Percentiles rank a stretch among this genome's conserved stretches.
These are phyloP conservation scores for Heteropelma amictum DNA, from an alignment of 2,888 invertebrate genomes.

Conservation along the genomic window DNA sequence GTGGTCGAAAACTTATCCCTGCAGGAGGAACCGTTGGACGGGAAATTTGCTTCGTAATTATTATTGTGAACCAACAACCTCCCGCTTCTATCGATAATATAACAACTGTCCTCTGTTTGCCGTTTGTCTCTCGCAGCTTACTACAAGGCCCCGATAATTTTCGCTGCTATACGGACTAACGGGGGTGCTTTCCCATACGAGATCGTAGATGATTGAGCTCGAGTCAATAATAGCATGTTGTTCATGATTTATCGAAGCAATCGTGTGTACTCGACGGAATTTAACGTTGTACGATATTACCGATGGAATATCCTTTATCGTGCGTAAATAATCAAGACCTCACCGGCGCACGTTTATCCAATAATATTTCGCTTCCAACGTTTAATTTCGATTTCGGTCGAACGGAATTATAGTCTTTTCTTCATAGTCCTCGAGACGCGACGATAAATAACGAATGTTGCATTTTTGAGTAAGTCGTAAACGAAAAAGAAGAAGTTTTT, in stretches of 20 bases:
- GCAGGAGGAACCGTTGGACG: conserved; percentile 43
- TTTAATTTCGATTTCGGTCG: too few relatives aligned
- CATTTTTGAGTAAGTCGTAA: too few relatives aligned
- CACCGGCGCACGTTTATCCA: too few relatives aligned
- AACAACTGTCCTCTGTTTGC: conserved; percentile 23
- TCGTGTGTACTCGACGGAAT: neutral
- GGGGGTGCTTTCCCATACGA: neutral
- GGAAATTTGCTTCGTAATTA: conserved; percentile 45
- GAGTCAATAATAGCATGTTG: neutral
- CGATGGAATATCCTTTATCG: neutral
- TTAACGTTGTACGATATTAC: neutral
- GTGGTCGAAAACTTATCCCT: conserved; percentile 51
- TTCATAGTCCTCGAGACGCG: too few relatives aligned
- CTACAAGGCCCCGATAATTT: conserved; percentile 23
- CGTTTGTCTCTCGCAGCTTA: neutral
- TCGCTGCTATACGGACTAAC: neutral
- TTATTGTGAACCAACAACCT: neutral
- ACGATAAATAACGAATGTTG: too few relatives aligned
- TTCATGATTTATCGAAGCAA: conserved; percentile 1
- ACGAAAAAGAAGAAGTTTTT: too few relatives aligned
- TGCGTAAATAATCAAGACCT: too few relatives aligned
- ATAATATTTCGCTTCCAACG: too few relatives aligned
- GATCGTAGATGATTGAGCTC: neutral
- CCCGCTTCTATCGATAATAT: neutral
- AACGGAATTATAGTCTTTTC: too few relatives aligned